Base-by-base conservation (phyloP, 2,113 vertebrate genomes). In the Erpornis zantholeuca region DNA sequence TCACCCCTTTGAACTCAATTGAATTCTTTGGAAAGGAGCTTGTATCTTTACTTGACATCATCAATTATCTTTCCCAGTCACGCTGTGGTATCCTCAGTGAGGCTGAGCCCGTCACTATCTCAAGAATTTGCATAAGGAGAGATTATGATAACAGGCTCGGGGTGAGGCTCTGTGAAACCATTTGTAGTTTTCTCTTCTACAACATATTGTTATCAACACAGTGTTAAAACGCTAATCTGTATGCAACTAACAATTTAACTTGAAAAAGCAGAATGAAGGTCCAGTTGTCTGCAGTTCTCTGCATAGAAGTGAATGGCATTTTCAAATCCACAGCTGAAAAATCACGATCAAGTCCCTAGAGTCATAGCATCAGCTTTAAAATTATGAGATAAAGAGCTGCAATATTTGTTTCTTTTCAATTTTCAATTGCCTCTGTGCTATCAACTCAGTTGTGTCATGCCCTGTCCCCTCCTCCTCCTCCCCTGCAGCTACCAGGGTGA, bases 401-500 rank as follows among this genome's bases (percentile, higher is more conserved):
- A 73, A 33, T 10, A 57, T 36, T 65, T 33, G 7, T 5, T 40
- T 70, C 10, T 86, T 86, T 86, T 64, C 23, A 75, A 57, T 42
- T 65, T 79, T 85, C 15, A 70, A 45, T 40, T 56, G 24, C 10
- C 9, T 47, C 33, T 42, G 40, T 72, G 19, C 22, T 80, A 25
- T 35, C 28, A 82, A 81, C 22, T 45, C 9, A 40, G 18, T 35
- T 57, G 29, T 27, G 14, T 31, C 33, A 38, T 38, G 24, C 29
- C n/a, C 24, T 68, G 21, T 53, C 52, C 22, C 12, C 12, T 73
- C 61, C 14, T 73, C 61, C 14, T 65, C 21, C 33, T n/a, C 11
- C 5, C 5, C 25, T 47, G 2, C 3, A 54, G 4, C 12, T 15
- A 61, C 24, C 42, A 68, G 10, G 9, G 19, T 0, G 8, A 52